Evolutionary conservation across 1,140 invertebrate genomes (phyloP), one percentile per base, ranked within the genome.

Genomic region (Zaprionus kolodkinae): DNA sequence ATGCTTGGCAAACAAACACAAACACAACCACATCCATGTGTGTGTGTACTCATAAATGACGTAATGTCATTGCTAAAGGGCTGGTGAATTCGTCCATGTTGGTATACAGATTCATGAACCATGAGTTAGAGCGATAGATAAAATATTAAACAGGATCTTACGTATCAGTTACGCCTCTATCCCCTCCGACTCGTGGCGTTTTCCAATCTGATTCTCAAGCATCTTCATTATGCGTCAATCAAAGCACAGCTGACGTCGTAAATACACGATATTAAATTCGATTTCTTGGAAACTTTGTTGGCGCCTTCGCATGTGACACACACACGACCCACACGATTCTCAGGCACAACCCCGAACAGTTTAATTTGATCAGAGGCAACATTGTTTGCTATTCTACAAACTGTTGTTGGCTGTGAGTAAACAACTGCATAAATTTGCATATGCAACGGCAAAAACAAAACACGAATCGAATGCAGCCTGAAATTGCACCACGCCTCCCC

Each of bases 391-490:
- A 76, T 72, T 72, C 2, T 45, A 17, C 40, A 15, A 15, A 10
- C 40, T 45, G n/a, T 56, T 68, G 35, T 45, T 17, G 63, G 17
- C 17, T 25, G 45, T 12, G 68, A 40, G 72, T 75, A 70, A 75
- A 75, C 72, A 75, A 70, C 10, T 56, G 67, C 52, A 52, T 64
- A 59, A 75, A 70, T 74, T 74, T 56, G 65, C 57, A 40, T 62
- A 43, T 43, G 43, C 63, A 67, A n/a, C 35, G 33, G 38, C 13
- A 35, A 17, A 35, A 35, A 48, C 65, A 38, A 21, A 36, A 36
- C 17, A 33, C 9, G 25, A 17, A 17, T 60, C 54, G 40, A 55
- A 35, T 27, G 38, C 17, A 45, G 40, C n/a, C n/a, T 15, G n/a
- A 33, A 6, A 3, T 13, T 38, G 10, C 54, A 35, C 27, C 54